Percentiles rank a stretch among this genome's conserved stretches.
These are phyloP conservation scores for Griposia aprilina DNA, from an alignment of 2,888 invertebrate genomes.

Conservation along the genomic window DNA sequence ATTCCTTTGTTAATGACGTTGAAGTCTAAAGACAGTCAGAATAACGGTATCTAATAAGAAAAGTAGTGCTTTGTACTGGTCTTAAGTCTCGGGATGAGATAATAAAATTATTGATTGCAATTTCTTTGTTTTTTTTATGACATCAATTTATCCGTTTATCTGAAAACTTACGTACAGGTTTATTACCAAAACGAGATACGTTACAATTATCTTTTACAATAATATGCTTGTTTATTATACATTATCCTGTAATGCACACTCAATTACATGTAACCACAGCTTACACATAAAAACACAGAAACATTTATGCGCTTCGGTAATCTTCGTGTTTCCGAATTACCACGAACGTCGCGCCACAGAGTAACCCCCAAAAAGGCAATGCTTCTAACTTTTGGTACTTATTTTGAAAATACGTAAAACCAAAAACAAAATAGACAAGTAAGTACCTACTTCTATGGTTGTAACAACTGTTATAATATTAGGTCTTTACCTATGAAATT, in stretches of 20 bases:
- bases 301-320: not conserved
- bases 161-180: not conserved
- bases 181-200: not conserved
- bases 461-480: not conserved
- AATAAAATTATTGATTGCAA: slow-evolving; percentile 60
- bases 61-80: slow-evolving; percentile 70
- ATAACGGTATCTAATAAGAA: slow-evolving; percentile 52
- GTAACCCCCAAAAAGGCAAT: not conserved
- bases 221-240: no score
- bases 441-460: not conserved
- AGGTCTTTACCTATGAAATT: no score
- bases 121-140: slow-evolving; percentile 29
- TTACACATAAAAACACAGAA: not conserved
- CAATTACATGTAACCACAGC: no score
- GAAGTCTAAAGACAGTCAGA: slow-evolving; percentile 53
- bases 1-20: slow-evolving; percentile 44
- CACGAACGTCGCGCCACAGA: not conserved
- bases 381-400: not conserved
- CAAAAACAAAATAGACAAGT: not conserved
- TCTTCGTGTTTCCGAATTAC: not conserved
- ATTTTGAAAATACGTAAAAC: not conserved
- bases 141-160: not conserved
- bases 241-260: no score
- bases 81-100: slow-evolving; percentile 66
- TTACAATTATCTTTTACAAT: no score